Conservation (phyloP, 2,888 invertebrate genomes). For the Petrophora chlorosata region DNA sequence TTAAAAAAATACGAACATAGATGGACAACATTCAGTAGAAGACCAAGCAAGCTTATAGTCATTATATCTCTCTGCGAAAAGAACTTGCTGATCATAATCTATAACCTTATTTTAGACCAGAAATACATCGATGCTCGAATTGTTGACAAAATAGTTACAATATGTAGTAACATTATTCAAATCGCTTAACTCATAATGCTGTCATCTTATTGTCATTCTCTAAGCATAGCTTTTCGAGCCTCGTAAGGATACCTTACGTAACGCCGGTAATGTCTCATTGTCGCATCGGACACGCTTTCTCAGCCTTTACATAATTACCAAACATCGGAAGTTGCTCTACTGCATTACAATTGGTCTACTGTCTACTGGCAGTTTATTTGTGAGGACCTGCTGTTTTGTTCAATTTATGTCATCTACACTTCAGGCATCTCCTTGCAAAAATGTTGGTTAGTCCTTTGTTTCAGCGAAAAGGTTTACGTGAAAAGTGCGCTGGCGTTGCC, state of each 20-base stretch:
- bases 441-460: no score
- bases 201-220: conserved; percentile 7
- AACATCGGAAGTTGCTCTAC: conserved; percentile 10
- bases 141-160: no score
- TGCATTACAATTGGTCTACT: conserved; percentile 28
- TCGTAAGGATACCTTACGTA: conserved; percentile 14
- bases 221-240: background rate
- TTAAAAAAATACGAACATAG: no score
- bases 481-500: no score
- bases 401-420: background rate
- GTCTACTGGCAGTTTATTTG: conserved; percentile 1
- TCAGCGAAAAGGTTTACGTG: no score
- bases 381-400: conserved; percentile 1
- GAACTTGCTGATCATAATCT: no score
- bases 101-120: no score
- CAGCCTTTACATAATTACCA: conserved; percentile 32
- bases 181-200: background rate
- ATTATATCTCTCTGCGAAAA: no score
- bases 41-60: no score
- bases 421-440: no score
- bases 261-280: conserved; percentile 18
- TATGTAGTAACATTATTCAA: background rate
- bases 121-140: no score
- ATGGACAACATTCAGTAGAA: no score
- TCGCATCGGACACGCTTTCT: conserved; percentile 31